Conservation (phyloP, 2,113 vertebrate genomes). For the Panthera tigris region DNA sequence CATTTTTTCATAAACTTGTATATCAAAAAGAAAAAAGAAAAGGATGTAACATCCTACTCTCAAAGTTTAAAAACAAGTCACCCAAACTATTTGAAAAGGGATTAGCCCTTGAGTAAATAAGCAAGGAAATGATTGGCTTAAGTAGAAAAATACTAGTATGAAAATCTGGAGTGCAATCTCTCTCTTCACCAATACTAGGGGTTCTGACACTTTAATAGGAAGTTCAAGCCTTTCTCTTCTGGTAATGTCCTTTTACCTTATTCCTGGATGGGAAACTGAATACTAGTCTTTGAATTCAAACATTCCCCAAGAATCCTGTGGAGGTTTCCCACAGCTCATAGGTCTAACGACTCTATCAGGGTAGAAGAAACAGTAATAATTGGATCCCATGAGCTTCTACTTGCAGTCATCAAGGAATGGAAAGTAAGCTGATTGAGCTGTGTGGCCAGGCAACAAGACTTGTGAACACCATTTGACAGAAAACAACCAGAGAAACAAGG, state of each 20-base stretch:
- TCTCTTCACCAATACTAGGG: background rate
- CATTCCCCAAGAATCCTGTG: conserved; percentile 60
- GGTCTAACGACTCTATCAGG: conserved; percentile 70
- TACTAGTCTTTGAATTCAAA: conserved; percentile 64
- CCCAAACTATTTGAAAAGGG: background rate
- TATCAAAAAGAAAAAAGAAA: background rate
- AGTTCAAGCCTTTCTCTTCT: background rate
- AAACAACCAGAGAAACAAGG: conserved; percentile 60
- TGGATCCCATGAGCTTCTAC: conserved; percentile 68
- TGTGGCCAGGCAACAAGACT: conserved; percentile 49
- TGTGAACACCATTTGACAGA: conserved; percentile 50
- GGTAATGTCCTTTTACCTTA: conserved; percentile 32
- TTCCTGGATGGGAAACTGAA: conserved; percentile 33
- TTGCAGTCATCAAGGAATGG: conserved; percentile 65
- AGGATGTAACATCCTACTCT: background rate
- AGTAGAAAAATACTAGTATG: background rate
- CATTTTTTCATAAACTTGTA: background rate
- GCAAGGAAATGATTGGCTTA: background rate
- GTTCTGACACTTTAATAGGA: background rate
- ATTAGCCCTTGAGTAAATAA: background rate
- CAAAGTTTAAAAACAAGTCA: background rate
- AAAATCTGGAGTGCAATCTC: background rate
- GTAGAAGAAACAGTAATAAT: conserved; percentile 77
- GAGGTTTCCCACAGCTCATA: conserved; percentile 50
- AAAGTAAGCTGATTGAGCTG: conserved; percentile 57